Evolutionary conservation across 2,888 invertebrate genomes (phyloP), one percentile per base, ranked within the genome.

Genomic region (Pyrrhia umbra): DNA sequence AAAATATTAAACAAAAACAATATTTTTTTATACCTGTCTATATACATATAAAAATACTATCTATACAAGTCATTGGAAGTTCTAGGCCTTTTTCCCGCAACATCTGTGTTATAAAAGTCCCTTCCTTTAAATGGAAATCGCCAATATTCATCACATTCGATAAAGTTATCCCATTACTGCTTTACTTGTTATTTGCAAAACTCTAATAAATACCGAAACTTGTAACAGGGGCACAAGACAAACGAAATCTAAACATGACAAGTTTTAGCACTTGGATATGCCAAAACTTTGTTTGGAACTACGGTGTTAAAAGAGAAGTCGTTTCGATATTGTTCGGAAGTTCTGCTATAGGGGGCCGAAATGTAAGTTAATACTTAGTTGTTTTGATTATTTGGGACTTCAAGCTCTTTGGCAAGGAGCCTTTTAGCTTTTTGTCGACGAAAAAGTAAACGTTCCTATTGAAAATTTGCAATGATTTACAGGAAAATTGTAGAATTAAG

Each of bases 231-330:
- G 30, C 9, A 18, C 23, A 45, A 45, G 68, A 73, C 54, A 59
- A 63, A 68, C 51, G 27, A 67, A 64, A 49, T 63, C 43, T 15
- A 52, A 60, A 64, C 57, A 66, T 40, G 69, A 90, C 89, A 90
- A 85, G 88, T 78, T 82, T 88, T 81, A 59, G 85, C 86, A 91
- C 90, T 91, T 74, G 62, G 58, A 57, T 62, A 80, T 83, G 85
- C 84, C 88, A 82, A 77, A 88, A 85, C 75, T 87, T 83, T 68
- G 65, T 72, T 60, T 5, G 0, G 1, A 42, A 64, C 40, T 68
- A 30, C 6, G 15, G 18, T 13, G 15, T 27, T 51, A 40, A 46
- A 60, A 57, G 42, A 50, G 30, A 43, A 63, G 46, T 49, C n/a
- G 25, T 25, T 63, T 27, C 16, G 43, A 15, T 52, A 57, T 57